phyloP scores from a whole-genome alignment of 2,888 invertebrate species.

The Euclidia mi region DNA sequence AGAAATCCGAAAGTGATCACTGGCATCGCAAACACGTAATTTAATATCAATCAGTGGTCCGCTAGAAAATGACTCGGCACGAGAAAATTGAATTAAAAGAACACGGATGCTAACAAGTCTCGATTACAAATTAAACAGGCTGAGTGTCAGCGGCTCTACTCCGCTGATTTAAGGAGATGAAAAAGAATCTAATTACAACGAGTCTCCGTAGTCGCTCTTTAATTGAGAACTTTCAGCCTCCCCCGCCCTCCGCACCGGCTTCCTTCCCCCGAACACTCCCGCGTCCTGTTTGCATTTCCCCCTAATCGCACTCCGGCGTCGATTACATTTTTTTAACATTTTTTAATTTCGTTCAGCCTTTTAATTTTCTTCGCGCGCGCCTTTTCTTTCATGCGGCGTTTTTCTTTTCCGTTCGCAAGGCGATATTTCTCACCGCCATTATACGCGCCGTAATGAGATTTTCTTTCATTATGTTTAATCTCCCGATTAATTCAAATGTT shows the following conservation, averaged over 20 bases:
- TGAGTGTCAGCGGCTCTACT: conserved; percentile 79
- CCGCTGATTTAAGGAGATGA: conserved; percentile 86
- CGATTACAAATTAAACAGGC: conserved; percentile 89
- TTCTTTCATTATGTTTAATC: conserved; percentile 90
- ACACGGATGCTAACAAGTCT: conserved; percentile 86
- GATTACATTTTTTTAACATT: conserved; percentile 89
- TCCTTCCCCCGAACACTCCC: conserved; percentile 48
- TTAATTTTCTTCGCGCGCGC: conserved; percentile 88
- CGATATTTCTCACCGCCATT: conserved; percentile 88
- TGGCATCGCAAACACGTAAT: conserved; percentile 61
- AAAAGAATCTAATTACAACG: conserved; percentile 88
- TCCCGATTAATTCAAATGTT: conserved; percentile 90
- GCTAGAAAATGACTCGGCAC: conserved; percentile 68
- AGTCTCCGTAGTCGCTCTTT: conserved; percentile 84
- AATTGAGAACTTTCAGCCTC: conserved; percentile 85
- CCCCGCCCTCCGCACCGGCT: conserved; percentile 42
- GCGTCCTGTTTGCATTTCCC: conserved; percentile 81
- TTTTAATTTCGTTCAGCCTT: conserved; percentile 89
- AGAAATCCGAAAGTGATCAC: conserved; percentile 54
- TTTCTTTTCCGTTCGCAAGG: conserved; percentile 76
- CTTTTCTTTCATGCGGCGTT: conserved; percentile 82
- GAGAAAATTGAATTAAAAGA: conserved; percentile 84
- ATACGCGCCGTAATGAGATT: conserved; percentile 89
- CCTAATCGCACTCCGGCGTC: conserved; percentile 83
- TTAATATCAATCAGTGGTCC: conserved; percentile 78